Conservation (phyloP, 1,140 invertebrate species). For the Gryllus bimaculatus region DNA sequence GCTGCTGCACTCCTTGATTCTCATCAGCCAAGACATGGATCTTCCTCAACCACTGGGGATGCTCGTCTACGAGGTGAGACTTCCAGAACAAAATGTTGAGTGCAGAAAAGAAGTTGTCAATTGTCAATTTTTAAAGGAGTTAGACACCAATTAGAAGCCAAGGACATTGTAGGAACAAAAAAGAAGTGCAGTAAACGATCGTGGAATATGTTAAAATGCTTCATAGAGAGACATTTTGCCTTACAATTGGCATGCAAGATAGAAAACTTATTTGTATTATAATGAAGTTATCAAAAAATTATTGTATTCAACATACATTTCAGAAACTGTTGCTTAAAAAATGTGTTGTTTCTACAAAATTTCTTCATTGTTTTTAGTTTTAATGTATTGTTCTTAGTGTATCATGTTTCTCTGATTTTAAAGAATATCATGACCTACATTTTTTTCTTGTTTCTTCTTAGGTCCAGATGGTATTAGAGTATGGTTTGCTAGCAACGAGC, state of each 20-base stretch:
- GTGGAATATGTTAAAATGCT: too few species aligned
- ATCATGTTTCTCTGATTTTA: slow-evolving; percentile 11
- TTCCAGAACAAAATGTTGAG: not conserved
- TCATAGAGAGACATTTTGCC: too few species aligned
- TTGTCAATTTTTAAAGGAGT: too few species aligned
- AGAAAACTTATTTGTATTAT: too few species aligned
- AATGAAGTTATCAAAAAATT: too few species aligned
- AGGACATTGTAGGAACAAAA: too few species aligned
- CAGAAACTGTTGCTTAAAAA: too few species aligned
- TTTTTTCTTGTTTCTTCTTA: slow-evolving; percentile 8
- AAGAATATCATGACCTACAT: slow-evolving; percentile 11
- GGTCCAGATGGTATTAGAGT: slow-evolving; percentile 18
- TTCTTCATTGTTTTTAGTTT: not conserved
- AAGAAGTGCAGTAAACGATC: too few species aligned
- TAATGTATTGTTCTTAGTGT: not conserved
- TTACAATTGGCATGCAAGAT: too few species aligned
- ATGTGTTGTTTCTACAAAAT: not conserved
- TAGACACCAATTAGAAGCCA: too few species aligned
- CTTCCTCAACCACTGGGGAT: not conserved
- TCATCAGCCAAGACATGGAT: slow-evolving; percentile 34
- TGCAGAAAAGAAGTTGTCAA: not conserved
- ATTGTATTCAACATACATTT: too few species aligned
- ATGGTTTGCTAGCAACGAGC: slow-evolving; percentile 19
- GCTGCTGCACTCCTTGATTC: slow-evolving; percentile 44
- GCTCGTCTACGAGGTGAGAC: not conserved